Evolutionary conservation across 2,797 vertebrate species (phyloP).

Genomic region (Cyclopterus lumpus): DNA sequence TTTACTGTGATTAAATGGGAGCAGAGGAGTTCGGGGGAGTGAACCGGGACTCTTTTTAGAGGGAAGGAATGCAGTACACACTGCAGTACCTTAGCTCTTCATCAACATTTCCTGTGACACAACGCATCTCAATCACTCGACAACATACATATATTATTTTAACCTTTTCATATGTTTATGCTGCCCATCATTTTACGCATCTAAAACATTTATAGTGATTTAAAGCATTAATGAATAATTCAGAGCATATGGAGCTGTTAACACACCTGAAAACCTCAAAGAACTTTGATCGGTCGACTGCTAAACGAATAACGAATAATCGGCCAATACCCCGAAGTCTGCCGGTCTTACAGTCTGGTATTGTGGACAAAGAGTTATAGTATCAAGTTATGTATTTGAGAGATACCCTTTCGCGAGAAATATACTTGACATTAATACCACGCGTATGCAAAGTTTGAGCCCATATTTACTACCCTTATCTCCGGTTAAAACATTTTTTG

Average conservation of each 20-base stretch:
- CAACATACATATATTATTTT: background rate
- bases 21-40: constrained; percentile 49
- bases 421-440: background rate
- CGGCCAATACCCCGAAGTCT: background rate
- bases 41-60: constrained; percentile 45
- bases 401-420: background rate
- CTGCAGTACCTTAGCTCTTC: constrained; percentile 29
- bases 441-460: background rate
- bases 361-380: background rate
- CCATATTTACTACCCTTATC: too few species aligned
- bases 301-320: background rate
- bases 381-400: background rate
- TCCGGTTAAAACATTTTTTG: too few species aligned
- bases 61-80: constrained; percentile 38
- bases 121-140: background rate
- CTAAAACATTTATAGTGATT: constrained; percentile 19
- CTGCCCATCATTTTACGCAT: constrained; percentile 10
- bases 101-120: background rate
- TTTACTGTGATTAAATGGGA: constrained; percentile 75
- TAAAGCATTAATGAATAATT: constrained; percentile 47
- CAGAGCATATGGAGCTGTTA: constrained; percentile 31
- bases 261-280: constrained; percentile 9
- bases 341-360: too few species aligned
- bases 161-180: background rate
- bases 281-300: background rate